phyloP scores from a whole-genome alignment of 2,113 vertebrate genomes.

The Spea multiplicata region DNA sequence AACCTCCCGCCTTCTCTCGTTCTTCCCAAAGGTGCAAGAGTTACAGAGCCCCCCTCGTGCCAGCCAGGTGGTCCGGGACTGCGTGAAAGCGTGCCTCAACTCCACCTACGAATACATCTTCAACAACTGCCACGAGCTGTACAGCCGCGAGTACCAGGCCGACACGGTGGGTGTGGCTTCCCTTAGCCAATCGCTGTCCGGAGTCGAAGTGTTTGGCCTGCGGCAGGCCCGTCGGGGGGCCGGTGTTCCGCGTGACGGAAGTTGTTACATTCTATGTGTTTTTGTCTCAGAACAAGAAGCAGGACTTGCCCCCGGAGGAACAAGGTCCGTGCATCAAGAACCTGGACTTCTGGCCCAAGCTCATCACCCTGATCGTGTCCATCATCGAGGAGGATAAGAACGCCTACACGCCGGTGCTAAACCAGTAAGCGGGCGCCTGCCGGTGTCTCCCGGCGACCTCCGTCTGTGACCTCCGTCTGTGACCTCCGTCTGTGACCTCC shows the following conservation, averaged over 20 bases:
- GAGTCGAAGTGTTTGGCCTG: no score
- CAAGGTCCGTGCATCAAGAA: constrained; percentile 93
- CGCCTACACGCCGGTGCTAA: constrained; percentile 90
- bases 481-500: constrained; percentile 30
- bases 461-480: no score
- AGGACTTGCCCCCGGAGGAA: constrained; percentile 85
- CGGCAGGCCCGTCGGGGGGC: no score
- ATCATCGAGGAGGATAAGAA: constrained; percentile 98
- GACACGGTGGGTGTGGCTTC: constrained; percentile 72
- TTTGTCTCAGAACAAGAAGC: constrained; percentile 72
- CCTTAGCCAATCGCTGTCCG: no score
- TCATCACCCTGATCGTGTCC: constrained; percentile 96
- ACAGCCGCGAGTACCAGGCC: constrained; percentile 88
- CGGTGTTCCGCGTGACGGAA: no score
- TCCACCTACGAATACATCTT: constrained; percentile 98
- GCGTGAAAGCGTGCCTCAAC: constrained; percentile 96
- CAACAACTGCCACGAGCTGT: constrained; percentile 94
- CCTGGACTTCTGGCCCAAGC: constrained; percentile 97
- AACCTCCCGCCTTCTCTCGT: background rate
- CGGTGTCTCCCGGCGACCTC: background rate
- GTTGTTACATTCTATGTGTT: background rate
- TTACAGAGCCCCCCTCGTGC: constrained; percentile 94
- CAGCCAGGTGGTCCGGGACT: constrained; percentile 95
- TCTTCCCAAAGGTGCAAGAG: constrained; percentile 84
- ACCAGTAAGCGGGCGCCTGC: constrained; percentile 75